Conservation (phyloP, 1,140 invertebrate species). For the Tyrophagus putrescentiae region DNA sequence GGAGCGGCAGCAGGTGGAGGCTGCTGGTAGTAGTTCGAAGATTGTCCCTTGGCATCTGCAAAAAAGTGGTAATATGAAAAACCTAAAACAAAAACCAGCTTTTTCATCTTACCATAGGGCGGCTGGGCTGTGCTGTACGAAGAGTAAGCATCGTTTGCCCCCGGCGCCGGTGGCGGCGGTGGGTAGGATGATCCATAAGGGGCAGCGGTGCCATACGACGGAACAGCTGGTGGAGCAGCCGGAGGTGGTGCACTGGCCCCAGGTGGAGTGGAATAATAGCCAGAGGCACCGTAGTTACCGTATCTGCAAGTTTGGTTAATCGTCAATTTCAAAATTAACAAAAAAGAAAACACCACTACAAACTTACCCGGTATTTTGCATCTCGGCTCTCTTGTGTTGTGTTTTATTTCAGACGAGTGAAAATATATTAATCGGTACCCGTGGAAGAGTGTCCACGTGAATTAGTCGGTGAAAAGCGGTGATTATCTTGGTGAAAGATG, state of each 20-base stretch:
- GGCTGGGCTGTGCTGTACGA: slow-evolving; percentile 9
- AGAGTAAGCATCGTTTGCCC: not conserved
- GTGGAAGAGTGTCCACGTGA: no score
- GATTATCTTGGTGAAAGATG: no score
- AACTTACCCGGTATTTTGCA: slow-evolving; percentile 13
- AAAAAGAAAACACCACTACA: not conserved
- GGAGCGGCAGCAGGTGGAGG: not conserved
- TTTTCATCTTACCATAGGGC: not conserved
- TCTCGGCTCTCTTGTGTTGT: no score
- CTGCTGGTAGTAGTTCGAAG: not conserved
- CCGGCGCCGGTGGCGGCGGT: not conserved
- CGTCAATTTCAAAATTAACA: not conserved
- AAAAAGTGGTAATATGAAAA: not conserved
- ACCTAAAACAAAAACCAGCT: not conserved
- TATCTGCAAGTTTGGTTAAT: not conserved
- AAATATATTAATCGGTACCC: no score
- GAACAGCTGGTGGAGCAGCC: not conserved
- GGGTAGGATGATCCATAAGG: not conserved
- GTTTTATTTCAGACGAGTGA: no score
- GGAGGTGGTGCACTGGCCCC: not conserved
- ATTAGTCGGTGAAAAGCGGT: no score
- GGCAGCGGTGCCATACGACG: not conserved
- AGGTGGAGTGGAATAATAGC: slow-evolving; percentile 4
- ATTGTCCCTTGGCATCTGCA: not conserved
- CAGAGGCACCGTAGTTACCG: not conserved